These are phyloP conservation scores for Habropoda laboriosa DNA, from an alignment of 1,140 invertebrate genomes.

Conservation along the genomic window DNA sequence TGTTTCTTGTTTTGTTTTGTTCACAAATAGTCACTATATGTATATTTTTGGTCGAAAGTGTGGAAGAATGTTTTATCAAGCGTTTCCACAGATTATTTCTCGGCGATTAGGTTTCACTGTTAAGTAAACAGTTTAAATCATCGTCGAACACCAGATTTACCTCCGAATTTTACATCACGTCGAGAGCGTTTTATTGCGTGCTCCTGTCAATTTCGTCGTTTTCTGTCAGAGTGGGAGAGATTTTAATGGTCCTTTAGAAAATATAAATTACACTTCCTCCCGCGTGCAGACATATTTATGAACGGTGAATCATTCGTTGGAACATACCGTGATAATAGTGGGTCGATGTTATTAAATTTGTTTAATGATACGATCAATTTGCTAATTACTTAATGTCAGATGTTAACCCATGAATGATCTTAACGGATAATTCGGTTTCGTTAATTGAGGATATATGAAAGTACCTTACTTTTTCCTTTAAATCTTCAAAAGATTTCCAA, in stretches of 20 bases:
- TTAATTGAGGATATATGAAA: too few species aligned
- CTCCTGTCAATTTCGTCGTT: constrained; percentile 20
- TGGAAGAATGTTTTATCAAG: constrained; percentile 22
- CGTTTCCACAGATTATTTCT: constrained; percentile 1
- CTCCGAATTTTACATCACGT: constrained; percentile 23
- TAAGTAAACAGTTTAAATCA: constrained; percentile 41
- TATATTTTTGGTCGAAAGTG: too few species aligned
- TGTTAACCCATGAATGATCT: constrained; percentile 3
- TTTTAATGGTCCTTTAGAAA: constrained; percentile 44
- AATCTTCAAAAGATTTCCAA: too few species aligned
- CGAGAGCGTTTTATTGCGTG: constrained; percentile 5
- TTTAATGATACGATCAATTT: constrained; percentile 23
- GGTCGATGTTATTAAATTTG: constrained; percentile 19
- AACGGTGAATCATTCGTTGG: constrained; percentile 10
- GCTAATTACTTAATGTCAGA: constrained; percentile 18
- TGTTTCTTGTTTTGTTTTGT: too few species aligned
- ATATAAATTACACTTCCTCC: constrained; percentile 29
- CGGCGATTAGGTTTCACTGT: background rate
- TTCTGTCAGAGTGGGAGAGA: too few species aligned
- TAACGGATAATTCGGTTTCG: background rate
- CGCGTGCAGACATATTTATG: background rate
- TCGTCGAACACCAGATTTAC: background rate
- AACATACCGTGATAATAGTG: background rate
- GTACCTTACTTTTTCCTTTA: too few species aligned
- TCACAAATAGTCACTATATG: too few species aligned